These are phyloP conservation scores for Zosterops hypoxanthus DNA, from an alignment of 2,113 vertebrate genomes.

Conservation along the genomic window DNA sequence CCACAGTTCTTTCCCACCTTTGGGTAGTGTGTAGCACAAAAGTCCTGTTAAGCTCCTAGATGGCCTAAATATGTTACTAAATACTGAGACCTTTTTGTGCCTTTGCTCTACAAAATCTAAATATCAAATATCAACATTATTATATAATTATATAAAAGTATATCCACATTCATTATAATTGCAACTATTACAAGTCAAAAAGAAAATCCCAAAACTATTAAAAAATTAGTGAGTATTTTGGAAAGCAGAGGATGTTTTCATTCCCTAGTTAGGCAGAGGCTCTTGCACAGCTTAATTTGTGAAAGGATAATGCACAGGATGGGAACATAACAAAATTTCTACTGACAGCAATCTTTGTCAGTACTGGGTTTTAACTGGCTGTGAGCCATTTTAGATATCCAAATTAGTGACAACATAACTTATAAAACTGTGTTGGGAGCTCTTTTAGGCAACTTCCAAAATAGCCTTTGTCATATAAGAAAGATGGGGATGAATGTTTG, in stretches of 20 bases:
- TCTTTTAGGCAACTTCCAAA: not conserved
- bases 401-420: not conserved
- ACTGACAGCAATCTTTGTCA: not conserved
- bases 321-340: not conserved
- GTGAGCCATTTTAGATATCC: not conserved
- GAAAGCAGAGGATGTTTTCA: not conserved
- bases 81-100: not conserved
- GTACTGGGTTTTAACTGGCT: not conserved
- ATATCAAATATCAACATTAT: not conserved
- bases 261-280: not conserved
- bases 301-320: not conserved
- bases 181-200: not conserved
- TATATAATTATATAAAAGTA: not conserved
- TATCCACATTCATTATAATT: not conserved
- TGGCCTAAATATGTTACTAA: not conserved
- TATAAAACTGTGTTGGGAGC: not conserved
- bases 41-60: not conserved
- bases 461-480: not conserved
- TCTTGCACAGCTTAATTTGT: not conserved
- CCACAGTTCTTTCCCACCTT: not conserved
- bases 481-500: not conserved
- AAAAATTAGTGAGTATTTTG: not conserved
- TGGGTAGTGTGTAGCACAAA: not conserved
- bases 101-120: not conserved
- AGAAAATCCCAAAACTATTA: not conserved